Evolutionary conservation across 2,797 vertebrate genomes (phyloP).

Genomic region (Chelon auratus): DNA sequence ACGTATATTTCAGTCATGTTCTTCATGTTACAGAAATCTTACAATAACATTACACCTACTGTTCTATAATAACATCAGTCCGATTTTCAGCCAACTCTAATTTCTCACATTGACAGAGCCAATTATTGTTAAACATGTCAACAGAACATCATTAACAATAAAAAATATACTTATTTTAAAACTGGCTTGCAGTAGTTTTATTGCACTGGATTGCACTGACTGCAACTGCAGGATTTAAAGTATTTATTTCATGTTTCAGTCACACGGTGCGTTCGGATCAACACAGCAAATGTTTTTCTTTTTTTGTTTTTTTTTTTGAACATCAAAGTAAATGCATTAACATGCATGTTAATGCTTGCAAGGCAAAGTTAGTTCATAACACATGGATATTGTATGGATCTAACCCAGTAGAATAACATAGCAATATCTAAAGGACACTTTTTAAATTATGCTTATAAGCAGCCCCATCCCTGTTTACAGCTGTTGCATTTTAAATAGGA

Average conservation of each 20-base stretch:
- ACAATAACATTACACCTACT: not conserved
- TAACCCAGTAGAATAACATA: slow-evolving; percentile 8
- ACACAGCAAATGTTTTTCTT: not conserved
- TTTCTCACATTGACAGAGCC: not conserved
- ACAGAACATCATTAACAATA: not conserved
- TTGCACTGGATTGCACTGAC: not conserved
- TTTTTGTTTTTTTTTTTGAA: not conserved
- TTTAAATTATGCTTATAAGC: slow-evolving; percentile 5
- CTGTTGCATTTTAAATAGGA: not conserved
- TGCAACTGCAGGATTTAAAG: not conserved
- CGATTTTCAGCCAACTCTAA: not conserved
- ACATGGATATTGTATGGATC: not conserved
- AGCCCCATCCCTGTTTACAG: not conserved
- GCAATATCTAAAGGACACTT: slow-evolving; percentile 4
- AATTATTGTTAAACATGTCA: not conserved
- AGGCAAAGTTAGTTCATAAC: slow-evolving; percentile 8
- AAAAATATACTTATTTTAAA: not conserved
- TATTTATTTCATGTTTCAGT: not conserved
- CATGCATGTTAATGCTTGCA: not conserved
- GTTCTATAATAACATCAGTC: not conserved
- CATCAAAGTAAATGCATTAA: not conserved
- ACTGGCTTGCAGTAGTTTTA: not conserved
- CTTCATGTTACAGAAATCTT: not conserved
- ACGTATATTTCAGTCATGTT: not conserved
- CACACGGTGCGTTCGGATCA: not conserved